Base-by-base conservation (phyloP, 1,140 invertebrate species). In the Xylocopa sonorina region DNA sequence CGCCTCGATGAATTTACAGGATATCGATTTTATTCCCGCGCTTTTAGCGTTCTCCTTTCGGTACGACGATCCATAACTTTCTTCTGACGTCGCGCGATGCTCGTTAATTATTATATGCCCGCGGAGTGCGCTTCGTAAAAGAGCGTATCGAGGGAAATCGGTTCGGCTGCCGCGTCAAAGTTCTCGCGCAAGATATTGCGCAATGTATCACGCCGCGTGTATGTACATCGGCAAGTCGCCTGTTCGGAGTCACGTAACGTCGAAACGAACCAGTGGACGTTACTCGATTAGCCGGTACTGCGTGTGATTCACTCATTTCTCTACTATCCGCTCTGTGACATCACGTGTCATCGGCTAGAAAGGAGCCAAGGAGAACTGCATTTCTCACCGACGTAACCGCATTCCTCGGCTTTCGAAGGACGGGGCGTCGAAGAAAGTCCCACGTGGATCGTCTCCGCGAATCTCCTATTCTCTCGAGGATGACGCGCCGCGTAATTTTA, bases 331-430 rank as follows among this genome's bases (percentile, higher is more conserved):
- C 57, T n/a, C n/a, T 71, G 55, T 86, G 83, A 86, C 81, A 74
- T 86, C 68, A 73, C 41, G 72, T 74, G 78, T 83, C 85, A 83
- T 87, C 81, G 48, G 77, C 76, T 80, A 86, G 80, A 90, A 90
- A 78, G 80, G 80, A 88, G 85, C 83, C 90, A 91, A 91, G 89
- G 90, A 82, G 83, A 90, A 84, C 89, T 57, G 84, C 90, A 89
- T 89, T 85, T 78, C 83, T 63, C 53, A 21, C 48, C 41, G 38
- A 53, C 50, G 76, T 69, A 81, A 78, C 73, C 71, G 84, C 81
- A 77, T 85, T 85, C 78, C 82, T 87, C 84, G 74, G 57, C 82
- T 29, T 12, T 58, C 57, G 84, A 87, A 88, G 86, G 87, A 74
- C 86, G 29, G 27, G 24, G 38, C 1, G 12, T 67, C 32, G 69